A percentile compares a stretch with the other conserved stretches of the same genome.
Conservation (phyloP, 2,888 invertebrate genomes). For the Melanostoma mellinum region DNA sequence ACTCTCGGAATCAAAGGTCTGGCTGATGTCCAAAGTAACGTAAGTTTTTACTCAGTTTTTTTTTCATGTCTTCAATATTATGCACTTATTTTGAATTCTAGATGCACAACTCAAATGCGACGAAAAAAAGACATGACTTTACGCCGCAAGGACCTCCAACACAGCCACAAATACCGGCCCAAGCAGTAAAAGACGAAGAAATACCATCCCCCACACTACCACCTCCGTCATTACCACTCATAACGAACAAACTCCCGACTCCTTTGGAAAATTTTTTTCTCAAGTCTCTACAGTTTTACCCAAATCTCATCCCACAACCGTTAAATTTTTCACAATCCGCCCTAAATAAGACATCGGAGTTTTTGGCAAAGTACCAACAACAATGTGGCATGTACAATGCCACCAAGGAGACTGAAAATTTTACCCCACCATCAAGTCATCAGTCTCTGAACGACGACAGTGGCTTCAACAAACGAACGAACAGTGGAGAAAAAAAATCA, state of each 20-base stretch:
- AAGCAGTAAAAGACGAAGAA: conserved; percentile 68
- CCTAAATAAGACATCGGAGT: conserved; percentile 80
- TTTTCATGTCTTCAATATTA: background rate
- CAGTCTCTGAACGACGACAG: conserved; percentile 68
- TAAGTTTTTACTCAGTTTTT: conserved; percentile 80
- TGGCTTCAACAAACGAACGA: conserved; percentile 76
- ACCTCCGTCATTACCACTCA: conserved; percentile 54
- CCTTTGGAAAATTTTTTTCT: conserved; percentile 81
- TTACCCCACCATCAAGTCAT: conserved; percentile 7
- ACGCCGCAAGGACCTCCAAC: conserved; percentile 48
- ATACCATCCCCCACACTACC: conserved; percentile 54
- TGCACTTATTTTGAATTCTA: conserved; percentile 36
- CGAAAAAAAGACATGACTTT: conserved; percentile 74
- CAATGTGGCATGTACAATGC: conserved; percentile 80
- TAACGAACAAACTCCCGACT: conserved; percentile 78
- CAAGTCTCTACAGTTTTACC: conserved; percentile 81
- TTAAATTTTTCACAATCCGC: conserved; percentile 82
- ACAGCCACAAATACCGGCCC: conserved; percentile 37
- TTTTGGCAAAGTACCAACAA: conserved; percentile 81
- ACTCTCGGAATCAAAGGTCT: conserved; percentile 91
- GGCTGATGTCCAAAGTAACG: conserved; percentile 89
- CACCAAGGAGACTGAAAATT: conserved; percentile 50
- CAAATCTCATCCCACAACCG: conserved; percentile 80
- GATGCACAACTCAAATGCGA: conserved; percentile 78
- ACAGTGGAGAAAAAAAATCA: conserved; percentile 74